Evolutionary conservation across 2,113 vertebrate genomes (phyloP).

Genomic region (Percina caprodes): DNA sequence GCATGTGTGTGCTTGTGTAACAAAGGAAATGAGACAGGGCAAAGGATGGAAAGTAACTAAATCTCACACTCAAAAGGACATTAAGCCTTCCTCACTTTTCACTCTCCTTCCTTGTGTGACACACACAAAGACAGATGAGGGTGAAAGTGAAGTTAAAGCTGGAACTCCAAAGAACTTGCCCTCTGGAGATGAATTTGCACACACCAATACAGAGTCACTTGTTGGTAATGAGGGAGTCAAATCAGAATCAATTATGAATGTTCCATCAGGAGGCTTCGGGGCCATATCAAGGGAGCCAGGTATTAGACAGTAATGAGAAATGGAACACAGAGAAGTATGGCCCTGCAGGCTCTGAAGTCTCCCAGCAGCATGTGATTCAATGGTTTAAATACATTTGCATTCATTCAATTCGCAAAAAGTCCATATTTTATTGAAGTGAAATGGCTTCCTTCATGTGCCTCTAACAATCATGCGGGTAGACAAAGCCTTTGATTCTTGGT

Average conservation of each 20-base stretch:
- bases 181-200: slow-evolving; percentile 55
- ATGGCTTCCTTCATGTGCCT: slow-evolving; percentile 57
- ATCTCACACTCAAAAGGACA: slow-evolving; percentile 57
- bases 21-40: slow-evolving; percentile 50
- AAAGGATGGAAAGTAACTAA: slow-evolving; percentile 47
- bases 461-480: slow-evolving; percentile 64
- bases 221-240: slow-evolving; percentile 77
- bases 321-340: slow-evolving; percentile 72
- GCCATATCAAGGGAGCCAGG: slow-evolving; percentile 74
- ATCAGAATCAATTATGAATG: slow-evolving; percentile 85
- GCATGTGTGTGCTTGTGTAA: slow-evolving; percentile 24
- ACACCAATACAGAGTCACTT: slow-evolving; percentile 70
- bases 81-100: slow-evolving; percentile 33
- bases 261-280: slow-evolving; percentile 73
- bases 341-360: slow-evolving; percentile 70
- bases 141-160: slow-evolving; percentile 58
- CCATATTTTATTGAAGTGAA: slow-evolving; percentile 76
- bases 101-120: slow-evolving; percentile 19
- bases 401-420: slow-evolving; percentile 65
- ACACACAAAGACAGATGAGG: slow-evolving; percentile 25
- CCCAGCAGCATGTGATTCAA: slow-evolving; percentile 66
- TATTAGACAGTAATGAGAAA: slow-evolving; percentile 80
- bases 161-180: slow-evolving; percentile 63
- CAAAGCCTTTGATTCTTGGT: slow-evolving; percentile 71
- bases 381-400: slow-evolving; percentile 80